phyloP scores from a whole-genome alignment of 1,140 invertebrate species.

The Zaprionus vittiger region DNA sequence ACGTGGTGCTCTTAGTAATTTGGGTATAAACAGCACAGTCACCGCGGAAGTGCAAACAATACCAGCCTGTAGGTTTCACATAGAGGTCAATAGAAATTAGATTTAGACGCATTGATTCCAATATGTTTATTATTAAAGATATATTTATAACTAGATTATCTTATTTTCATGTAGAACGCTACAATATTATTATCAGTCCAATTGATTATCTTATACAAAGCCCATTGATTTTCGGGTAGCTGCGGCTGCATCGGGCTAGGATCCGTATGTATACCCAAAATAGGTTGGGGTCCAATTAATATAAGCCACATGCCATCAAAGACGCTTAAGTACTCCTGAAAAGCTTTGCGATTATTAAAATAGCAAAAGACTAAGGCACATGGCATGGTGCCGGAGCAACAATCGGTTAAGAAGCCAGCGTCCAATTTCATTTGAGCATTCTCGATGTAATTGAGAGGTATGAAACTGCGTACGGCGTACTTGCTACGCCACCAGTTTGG shows the following conservation, averaged over 20 bases:
- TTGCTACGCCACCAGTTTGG: slow-evolving; percentile 87
- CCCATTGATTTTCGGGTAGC: slow-evolving; percentile 80
- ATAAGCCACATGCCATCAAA: slow-evolving; percentile 87
- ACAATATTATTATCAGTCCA: slow-evolving; percentile 85
- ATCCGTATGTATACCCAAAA: slow-evolving; percentile 87
- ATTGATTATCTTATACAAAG: slow-evolving; percentile 76
- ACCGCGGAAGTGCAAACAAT: slow-evolving; percentile 96
- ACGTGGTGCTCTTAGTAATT: slow-evolving; percentile 96
- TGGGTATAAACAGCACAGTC: slow-evolving; percentile 96
- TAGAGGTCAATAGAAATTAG: slow-evolving; percentile 90
- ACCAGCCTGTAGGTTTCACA: slow-evolving; percentile 98
- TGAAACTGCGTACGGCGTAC: slow-evolving; percentile 86
- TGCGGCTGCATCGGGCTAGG: slow-evolving; percentile 87
- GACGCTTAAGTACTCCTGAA: slow-evolving; percentile 87
- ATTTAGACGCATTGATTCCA: slow-evolving; percentile 3
- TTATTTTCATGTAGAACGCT: slow-evolving; percentile 84
- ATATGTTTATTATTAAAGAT: slow-evolving; percentile 53
- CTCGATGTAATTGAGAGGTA: slow-evolving; percentile 84
- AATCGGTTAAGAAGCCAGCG: slow-evolving; percentile 67
- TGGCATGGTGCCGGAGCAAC: slow-evolving; percentile 55
- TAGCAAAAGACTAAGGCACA: slow-evolving; percentile 90
- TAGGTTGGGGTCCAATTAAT: slow-evolving; percentile 89
- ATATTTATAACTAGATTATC: slow-evolving; percentile 40
- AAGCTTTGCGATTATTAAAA: slow-evolving; percentile 89
- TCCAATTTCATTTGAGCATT: slow-evolving; percentile 52